phyloP scores from a whole-genome alignment of 2,888 invertebrate species.

The Luperina testacea region DNA sequence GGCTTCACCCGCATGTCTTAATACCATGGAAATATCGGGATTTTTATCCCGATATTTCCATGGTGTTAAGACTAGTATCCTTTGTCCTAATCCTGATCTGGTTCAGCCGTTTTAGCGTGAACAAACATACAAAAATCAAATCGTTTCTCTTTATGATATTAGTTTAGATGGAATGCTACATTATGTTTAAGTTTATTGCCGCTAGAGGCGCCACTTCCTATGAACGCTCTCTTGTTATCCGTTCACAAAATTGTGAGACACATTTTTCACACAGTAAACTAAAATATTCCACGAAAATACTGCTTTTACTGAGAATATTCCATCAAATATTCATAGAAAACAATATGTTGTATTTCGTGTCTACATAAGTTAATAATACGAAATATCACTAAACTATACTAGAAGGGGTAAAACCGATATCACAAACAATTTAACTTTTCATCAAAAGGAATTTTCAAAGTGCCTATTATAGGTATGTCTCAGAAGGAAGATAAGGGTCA shows the following conservation, averaged over 20 bases:
- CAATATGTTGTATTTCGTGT: not conserved
- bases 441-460: not conserved
- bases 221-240: not conserved
- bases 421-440: constrained; percentile 11
- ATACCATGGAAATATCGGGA: too few species aligned
- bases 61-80: too few species aligned
- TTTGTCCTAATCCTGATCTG: too few species aligned
- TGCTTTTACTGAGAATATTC: not conserved
- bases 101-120: too few species aligned
- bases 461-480: not conserved
- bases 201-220: not conserved
- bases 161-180: not conserved
- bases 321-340: not conserved
- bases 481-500: not conserved
- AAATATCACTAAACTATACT: not conserved
- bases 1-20: too few species aligned
- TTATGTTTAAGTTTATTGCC: not conserved
- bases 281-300: not conserved
- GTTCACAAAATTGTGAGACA: not conserved
- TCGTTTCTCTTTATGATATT: too few species aligned
- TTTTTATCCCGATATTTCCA: too few species aligned
- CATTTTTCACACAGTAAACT: not conserved
- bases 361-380: not conserved
- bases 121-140: too few species aligned
- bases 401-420: not conserved